Evolutionary conservation across 2,113 vertebrate genomes (phyloP), one percentile per base, ranked within the genome.

Genomic region (Copsychus sechellarum): DNA sequence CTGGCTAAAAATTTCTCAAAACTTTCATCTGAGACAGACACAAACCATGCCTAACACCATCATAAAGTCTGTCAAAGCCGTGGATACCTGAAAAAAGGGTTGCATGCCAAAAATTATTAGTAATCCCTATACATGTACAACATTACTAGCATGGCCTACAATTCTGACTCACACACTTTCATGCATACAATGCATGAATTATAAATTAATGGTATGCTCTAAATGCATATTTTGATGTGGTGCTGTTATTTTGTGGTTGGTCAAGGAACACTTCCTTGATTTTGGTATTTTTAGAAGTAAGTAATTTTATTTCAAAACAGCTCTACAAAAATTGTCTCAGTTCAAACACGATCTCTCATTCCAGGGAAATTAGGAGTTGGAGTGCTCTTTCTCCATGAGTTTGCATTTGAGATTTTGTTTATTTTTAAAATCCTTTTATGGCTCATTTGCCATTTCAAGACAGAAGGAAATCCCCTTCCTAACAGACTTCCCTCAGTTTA

Each of bases 1-100:
- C 88, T 90, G 86, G 93, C 86, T 94, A 86, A 82, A 94, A 95
- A 76, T 34, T 88, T 85, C 86, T 93, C 91, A 90, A 90, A 95
- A 92, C 57, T 71, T 90, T 87, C 53, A 95, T 86, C 71, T 69
- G 93, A 95, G 88, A 93, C 61, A 94, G 78, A 80, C 53, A 56
- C 24, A 76, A 82, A 88, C 61, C 14, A 29, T 34, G 47, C 51
- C 31, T 14, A 88, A 56, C 29, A 60, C 26, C 34, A n/a, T 64
- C 62, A 64, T 8, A 67, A 86, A 60, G 61, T 50, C 21, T 42
- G 34, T 74, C 69, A 69, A 64, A 81, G 51, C 25, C 6, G 3
- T 0, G 0, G 47, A 47, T 45, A 88, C 36, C 71, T 65, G 71
- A 60, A 67, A 93, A 84, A 82, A 90, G 8, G 26, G 8, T 6